phyloP scores from a whole-genome alignment of 1,140 invertebrate genomes.

The Lerema accius region DNA sequence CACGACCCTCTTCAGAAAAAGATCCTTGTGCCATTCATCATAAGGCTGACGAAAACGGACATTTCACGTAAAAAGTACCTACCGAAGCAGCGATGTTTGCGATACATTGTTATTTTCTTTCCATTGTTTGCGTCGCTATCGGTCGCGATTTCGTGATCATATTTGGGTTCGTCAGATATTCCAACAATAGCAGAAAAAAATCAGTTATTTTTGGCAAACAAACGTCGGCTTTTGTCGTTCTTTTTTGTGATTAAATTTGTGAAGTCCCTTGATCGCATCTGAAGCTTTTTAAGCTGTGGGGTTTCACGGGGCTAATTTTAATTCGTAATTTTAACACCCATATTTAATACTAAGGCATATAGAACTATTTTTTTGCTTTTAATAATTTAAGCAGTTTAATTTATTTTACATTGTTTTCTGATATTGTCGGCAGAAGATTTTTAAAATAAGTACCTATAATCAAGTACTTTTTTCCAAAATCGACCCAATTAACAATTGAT shows the following conservation, averaged over 20 bases:
- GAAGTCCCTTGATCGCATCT: constrained; percentile 1
- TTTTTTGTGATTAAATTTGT: constrained; percentile 34
- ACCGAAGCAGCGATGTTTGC: constrained; percentile 46
- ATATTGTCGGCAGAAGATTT: too few species aligned
- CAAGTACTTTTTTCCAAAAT: too few species aligned
- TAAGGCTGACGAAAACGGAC: constrained; percentile 33
- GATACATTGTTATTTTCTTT: constrained; percentile 53
- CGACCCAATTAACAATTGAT: too few species aligned
- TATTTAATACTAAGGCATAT: too few species aligned
- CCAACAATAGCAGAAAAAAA: constrained; percentile 50
- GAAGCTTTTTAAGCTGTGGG: constrained; percentile 3
- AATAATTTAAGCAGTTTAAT: too few species aligned
- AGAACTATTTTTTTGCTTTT: too few species aligned
- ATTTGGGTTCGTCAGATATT: constrained; percentile 61
- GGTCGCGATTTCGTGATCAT: constrained; percentile 59
- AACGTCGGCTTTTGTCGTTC: constrained; percentile 32
- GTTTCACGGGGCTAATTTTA: constrained; percentile 1
- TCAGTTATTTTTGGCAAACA: constrained; percentile 40
- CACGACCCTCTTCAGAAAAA: constrained; percentile 18
- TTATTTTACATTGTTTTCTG: too few species aligned
- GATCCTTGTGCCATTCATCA: constrained; percentile 21
- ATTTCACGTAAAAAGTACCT: constrained; percentile 29
- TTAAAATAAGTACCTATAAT: too few species aligned
- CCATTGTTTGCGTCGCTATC: constrained; percentile 39
- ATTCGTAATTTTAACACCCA: background rate